Evolutionary conservation across 2,888 invertebrate species (phyloP), one percentile per base, ranked within the genome.

Genomic region (Dicycla oo): DNA sequence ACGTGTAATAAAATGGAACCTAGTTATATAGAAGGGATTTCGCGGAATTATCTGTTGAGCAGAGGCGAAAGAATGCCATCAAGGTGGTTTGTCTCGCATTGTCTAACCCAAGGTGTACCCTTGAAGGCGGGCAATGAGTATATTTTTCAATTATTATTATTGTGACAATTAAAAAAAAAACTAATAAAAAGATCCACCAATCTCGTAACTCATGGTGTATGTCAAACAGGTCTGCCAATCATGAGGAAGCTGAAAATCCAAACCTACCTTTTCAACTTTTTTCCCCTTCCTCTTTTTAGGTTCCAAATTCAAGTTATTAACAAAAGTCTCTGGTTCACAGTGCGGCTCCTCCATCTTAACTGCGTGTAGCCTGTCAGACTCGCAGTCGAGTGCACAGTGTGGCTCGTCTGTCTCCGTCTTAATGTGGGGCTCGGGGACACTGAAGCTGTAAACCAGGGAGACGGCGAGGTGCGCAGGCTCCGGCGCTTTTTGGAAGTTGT

Each of bases 281-380:
- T 72, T 79, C 11, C n/a, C 53, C 18, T 63, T 73, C 18, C 61
- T 80, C 58, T 67, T 82, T 51, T 54, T 80, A 3, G 49, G 60
- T 30, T 86, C 82, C 10, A 90, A 10, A 18, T 85, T 75, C 10
- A 91, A 49, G 5, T 91, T 87, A 4, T 91, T 89, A 0, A 89
- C 93, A 75, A 94, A 93, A 0, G 93, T 90, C 77, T 92, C 91
- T 0, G 93, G 92, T 38, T 94, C 94, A 10, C 85, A 88, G 51
- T 94, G 92, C 0, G 65, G 49, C 2, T 88, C 89, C 1, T 90
- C 90, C 0, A 49, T 69, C 74, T 89, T 88, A 0, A 90, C 73
- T 0, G 49, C 30, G 0, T 40, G 38, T 0, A 78, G 71, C n/a
- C 51, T 18, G 43, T 72, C 78, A 8, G 3, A 5, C 5, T 34